Percentiles rank a stretch among this genome's conserved stretches.
These are phyloP conservation scores for Calvadosia cruxmelitensis DNA, from an alignment of 30 jellyfish, hydroid and myxozoan species.

Conservation along the genomic window DNA sequence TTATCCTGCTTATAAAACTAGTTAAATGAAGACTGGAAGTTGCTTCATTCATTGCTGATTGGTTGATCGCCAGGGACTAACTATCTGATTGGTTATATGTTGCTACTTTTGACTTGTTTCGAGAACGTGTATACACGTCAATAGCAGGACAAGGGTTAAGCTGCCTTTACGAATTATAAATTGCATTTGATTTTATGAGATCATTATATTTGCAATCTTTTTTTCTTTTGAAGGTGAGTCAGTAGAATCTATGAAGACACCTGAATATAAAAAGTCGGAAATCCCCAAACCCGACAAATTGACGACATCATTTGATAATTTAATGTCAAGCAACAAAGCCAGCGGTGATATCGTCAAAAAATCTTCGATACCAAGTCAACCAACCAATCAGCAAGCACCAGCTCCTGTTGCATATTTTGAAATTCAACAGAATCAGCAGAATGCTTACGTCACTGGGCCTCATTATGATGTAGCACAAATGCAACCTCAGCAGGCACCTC, in stretches of 20 bases:
- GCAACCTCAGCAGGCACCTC: neutral
- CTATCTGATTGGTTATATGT: too few species aligned
- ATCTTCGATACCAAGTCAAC: conserved; percentile 14
- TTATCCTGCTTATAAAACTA: too few species aligned
- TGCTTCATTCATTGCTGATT: too few species aligned
- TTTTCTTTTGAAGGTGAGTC: conserved; percentile 36
- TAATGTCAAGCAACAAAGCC: conserved; percentile 6
- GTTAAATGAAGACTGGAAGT: too few species aligned
- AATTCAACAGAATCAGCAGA: conserved; percentile 38
- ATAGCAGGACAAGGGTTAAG: too few species aligned
- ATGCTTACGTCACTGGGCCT: conserved; percentile 42
- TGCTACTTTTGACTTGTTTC: too few species aligned
- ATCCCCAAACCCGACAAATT: conserved; percentile 24
- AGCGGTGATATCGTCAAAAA: neutral
- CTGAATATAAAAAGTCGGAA: conserved; percentile 41
- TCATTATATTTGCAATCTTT: too few species aligned
- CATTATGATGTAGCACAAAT: conserved; percentile 31
- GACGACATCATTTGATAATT: neutral
- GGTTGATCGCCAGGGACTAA: too few species aligned
- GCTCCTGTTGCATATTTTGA: conserved; percentile 1
- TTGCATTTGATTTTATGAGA: too few species aligned
- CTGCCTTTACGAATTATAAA: too few species aligned
- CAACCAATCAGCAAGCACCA: conserved; percentile 1
- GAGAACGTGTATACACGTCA: too few species aligned
- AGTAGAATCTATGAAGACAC: conserved; percentile 38